A percentile compares a stretch with the other conserved stretches of the same genome.
Evolutionary conservation across 2,797 vertebrate genomes (phyloP).

Genomic region (Sciurus vulgaris): DNA sequence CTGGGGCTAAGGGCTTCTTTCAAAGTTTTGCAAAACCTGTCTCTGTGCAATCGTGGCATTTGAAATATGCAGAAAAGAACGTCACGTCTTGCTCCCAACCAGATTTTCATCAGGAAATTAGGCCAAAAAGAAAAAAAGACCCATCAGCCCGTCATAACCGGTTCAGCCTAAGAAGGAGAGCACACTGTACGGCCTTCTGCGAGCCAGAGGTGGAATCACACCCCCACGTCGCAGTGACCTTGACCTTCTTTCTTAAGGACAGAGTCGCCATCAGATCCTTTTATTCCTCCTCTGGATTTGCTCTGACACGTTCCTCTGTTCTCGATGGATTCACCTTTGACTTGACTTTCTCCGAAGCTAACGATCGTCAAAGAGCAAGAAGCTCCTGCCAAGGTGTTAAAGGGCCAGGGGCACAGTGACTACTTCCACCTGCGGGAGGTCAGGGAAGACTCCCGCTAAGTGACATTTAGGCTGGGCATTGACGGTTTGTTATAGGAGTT

Average conservation of each 20-base stretch:
- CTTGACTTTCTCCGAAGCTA: neutral
- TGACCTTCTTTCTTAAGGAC: neutral
- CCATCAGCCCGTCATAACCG: neutral
- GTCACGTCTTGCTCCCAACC: neutral
- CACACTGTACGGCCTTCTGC: neutral
- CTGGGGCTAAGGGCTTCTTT: no score
- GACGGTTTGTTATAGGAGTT: slow-evolving; percentile 40
- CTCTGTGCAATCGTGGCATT: neutral
- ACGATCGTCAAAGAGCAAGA: neutral
- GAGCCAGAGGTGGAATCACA: no score
- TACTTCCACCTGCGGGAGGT: neutral
- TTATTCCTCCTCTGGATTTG: neutral
- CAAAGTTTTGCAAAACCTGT: neutral
- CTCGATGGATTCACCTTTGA: neutral
- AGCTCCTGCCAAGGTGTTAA: neutral
- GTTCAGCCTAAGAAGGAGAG: neutral
- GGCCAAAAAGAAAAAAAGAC: neutral
- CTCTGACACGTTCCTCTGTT: neutral
- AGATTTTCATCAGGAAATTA: neutral
- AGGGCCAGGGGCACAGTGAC: neutral
- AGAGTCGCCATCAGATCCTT: neutral
- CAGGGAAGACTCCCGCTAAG: neutral
- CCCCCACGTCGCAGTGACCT: neutral
- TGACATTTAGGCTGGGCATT: neutral
- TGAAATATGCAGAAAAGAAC: neutral